Evolutionary conservation across 2,113 vertebrate species (phyloP).

Genomic region (Ciconia boyciana): DNA sequence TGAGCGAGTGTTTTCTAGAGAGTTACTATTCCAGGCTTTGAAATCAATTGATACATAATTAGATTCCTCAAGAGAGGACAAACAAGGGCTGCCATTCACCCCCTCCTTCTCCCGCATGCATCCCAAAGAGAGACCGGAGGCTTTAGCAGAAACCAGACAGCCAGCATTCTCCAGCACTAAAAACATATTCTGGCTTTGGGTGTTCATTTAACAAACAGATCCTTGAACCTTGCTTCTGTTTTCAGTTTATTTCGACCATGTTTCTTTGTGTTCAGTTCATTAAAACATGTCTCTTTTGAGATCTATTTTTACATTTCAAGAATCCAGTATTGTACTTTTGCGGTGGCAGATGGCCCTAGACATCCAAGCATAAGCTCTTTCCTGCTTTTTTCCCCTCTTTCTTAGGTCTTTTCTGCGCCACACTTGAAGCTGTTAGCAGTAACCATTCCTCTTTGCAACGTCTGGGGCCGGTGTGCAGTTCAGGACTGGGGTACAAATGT

Average conservation of each 20-base stretch:
- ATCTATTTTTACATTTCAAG: slow-evolving; percentile 73
- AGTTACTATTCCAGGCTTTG: slow-evolving; percentile 69
- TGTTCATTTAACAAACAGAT: slow-evolving; percentile 76
- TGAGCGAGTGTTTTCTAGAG: slow-evolving; percentile 62
- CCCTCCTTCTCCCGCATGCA: slow-evolving; percentile 68
- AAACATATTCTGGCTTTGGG: slow-evolving; percentile 75
- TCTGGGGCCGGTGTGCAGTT: background rate
- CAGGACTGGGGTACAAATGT: background rate
- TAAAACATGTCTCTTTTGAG: slow-evolving; percentile 72
- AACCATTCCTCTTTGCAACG: background rate
- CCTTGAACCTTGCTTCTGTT: slow-evolving; percentile 75
- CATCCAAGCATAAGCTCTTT: slow-evolving; percentile 58
- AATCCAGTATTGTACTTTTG: slow-evolving; percentile 69
- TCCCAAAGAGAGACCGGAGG: slow-evolving; percentile 62
- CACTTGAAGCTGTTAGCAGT: slow-evolving; percentile 24
- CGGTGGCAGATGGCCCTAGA: slow-evolving; percentile 69
- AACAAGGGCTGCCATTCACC: slow-evolving; percentile 71
- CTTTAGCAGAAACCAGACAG: slow-evolving; percentile 71
- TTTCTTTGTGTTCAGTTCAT: slow-evolving; percentile 72
- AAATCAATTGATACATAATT: slow-evolving; percentile 76
- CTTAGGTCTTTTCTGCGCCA: background rate
- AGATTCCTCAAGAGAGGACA: slow-evolving; percentile 72
- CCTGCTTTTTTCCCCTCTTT: slow-evolving; percentile 37
- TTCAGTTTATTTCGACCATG: slow-evolving; percentile 69
- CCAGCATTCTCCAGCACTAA: slow-evolving; percentile 73